Percentiles rank a stretch among this genome's conserved stretches.
Evolutionary conservation across 2,797 vertebrate genomes (phyloP).

Genomic region (Acrossocheilus wenchowensis): DNA sequence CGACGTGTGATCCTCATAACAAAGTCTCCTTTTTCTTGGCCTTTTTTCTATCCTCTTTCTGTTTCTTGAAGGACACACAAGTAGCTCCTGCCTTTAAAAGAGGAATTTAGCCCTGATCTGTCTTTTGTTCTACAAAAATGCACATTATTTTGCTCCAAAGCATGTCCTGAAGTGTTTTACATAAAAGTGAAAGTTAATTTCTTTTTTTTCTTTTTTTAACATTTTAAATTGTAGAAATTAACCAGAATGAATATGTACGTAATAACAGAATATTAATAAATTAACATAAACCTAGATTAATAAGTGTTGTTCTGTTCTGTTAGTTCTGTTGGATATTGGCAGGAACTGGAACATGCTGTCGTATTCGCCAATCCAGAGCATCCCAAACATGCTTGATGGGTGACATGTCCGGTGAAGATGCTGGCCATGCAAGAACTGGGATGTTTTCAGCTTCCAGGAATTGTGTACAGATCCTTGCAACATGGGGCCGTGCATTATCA

Average conservation of each 20-base stretch:
- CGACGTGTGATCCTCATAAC: slow-evolving; percentile 19
- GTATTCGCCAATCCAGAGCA: too few species aligned
- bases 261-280: neutral
- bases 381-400: too few species aligned
- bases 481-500: too few species aligned
- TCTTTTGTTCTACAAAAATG: neutral
- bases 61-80: slow-evolving; percentile 18
- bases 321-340: too few species aligned
- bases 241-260: neutral
- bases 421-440: too few species aligned
- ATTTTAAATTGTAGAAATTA: neutral
- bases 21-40: neutral
- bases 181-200: neutral
- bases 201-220: neutral
- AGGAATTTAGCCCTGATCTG: neutral
- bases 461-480: too few species aligned
- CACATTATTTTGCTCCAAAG: neutral
- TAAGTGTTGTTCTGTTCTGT: too few species aligned
- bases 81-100: neutral
- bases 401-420: too few species aligned
- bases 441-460: too few species aligned
- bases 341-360: too few species aligned
- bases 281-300: neutral
- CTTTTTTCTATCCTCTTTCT: slow-evolving; percentile 6
- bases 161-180: neutral